Evolutionary conservation across 2,888 invertebrate species (phyloP).

Genomic region (Dichetophora obliterata): DNA sequence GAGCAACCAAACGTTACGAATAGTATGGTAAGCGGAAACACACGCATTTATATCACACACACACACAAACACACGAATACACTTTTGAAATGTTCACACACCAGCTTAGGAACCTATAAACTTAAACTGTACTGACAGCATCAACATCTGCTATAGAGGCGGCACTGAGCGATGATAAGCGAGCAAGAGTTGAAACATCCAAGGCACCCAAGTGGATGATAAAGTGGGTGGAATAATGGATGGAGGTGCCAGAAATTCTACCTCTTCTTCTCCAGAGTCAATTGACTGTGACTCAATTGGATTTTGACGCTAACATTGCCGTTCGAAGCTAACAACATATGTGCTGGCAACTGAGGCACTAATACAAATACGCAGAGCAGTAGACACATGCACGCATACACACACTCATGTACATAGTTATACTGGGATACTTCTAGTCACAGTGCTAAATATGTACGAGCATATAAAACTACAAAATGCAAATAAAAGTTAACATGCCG

Average conservation of each 20-base stretch:
- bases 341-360: slow-evolving; percentile 15
- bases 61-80: not conserved
- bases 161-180: too few relatives aligned
- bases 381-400: not conserved
- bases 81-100: not conserved
- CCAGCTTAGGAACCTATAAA: not conserved
- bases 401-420: too few relatives aligned
- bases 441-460: slow-evolving; percentile 2
- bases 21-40: not conserved
- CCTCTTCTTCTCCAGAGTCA: slow-evolving; percentile 46
- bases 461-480: slow-evolving; percentile 7
- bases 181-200: too few relatives aligned
- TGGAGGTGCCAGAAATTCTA: not conserved
- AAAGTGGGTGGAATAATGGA: not conserved
- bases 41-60: not conserved
- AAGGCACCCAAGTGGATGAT: not conserved
- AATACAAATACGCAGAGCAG: not conserved
- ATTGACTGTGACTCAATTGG: slow-evolving; percentile 50
- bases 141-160: too few relatives aligned
- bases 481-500: slow-evolving; percentile 30
- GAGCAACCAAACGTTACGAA: not conserved
- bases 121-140: not conserved
- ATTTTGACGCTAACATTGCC: slow-evolving; percentile 44
- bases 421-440: not conserved
- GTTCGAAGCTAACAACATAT: slow-evolving; percentile 12